Evolutionary conservation across 2,797 vertebrate species (phyloP).

Genomic region (Nasua narica): DNA sequence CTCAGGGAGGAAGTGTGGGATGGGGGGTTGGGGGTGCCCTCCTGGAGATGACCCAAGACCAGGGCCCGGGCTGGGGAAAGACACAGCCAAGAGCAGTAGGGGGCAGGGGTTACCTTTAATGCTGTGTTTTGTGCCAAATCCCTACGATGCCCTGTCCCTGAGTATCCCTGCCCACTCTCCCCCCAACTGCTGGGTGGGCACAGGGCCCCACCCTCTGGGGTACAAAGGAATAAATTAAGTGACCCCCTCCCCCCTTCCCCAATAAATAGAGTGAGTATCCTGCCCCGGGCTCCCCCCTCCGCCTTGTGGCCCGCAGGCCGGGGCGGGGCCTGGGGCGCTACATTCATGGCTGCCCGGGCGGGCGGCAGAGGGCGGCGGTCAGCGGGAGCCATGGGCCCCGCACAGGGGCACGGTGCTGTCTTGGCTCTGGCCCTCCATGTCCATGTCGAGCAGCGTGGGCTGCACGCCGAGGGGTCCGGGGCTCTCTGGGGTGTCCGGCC

Average conservation of each 20-base stretch:
- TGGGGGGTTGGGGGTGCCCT: not conserved
- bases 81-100: not conserved
- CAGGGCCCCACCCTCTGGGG: constrained; percentile 48
- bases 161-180: constrained; percentile 67
- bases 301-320: not conserved
- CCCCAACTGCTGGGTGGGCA: constrained; percentile 27
- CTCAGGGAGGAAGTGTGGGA: not conserved
- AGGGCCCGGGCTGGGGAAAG: not conserved
- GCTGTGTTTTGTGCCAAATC: constrained; percentile 66
- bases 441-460: constrained; percentile 92
- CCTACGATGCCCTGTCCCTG: constrained; percentile 74
- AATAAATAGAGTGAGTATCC: constrained; percentile 73
- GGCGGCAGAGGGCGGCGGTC: constrained; percentile 6
- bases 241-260: constrained; percentile 57
- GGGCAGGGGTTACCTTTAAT: constrained; percentile 77
- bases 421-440: constrained; percentile 91
- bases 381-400: constrained; percentile 66
- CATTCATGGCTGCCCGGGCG: constrained; percentile 74
- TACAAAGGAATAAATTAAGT: constrained; percentile 76
- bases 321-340: constrained; percentile 66
- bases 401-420: constrained; percentile 91
- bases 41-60: not conserved
- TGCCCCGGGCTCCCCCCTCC: constrained; percentile 49
- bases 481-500: constrained; percentile 80
- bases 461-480: constrained; percentile 60